phyloP scores from a whole-genome alignment of 2,888 invertebrate species.

The Agonopterix heracliana region DNA sequence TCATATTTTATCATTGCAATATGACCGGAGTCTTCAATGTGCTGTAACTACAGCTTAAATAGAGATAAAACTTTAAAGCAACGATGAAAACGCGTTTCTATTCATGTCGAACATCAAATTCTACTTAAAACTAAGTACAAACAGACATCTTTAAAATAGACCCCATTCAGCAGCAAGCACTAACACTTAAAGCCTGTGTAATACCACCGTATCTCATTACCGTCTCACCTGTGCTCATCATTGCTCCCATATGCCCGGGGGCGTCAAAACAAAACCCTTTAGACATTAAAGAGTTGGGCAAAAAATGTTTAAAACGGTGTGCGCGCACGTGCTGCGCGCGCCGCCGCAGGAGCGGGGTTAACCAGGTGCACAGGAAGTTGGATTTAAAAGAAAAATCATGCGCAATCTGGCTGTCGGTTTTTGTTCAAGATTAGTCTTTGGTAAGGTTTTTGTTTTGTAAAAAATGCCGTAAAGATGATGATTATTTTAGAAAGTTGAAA shows the following conservation, averaged over 20 bases:
- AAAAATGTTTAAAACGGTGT: conserved; percentile 17
- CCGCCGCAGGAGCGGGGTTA: conserved; percentile 38
- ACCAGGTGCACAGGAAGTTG: conserved; percentile 48
- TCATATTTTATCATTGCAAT: too few species aligned
- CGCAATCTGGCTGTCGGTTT: conserved; percentile 3
- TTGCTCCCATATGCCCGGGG: conserved; percentile 16
- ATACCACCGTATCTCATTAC: background rate
- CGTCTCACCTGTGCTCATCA: conserved; percentile 6
- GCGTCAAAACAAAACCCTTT: conserved; percentile 10
- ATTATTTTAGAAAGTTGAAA: too few species aligned
- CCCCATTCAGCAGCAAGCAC: too few species aligned
- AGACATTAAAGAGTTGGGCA: conserved; percentile 9
- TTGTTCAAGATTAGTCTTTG: too few species aligned
- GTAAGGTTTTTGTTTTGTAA: too few species aligned
- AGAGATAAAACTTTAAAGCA: background rate
- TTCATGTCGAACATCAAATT: background rate
- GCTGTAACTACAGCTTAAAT: too few species aligned
- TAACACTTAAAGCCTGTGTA: too few species aligned
- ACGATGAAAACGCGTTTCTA: background rate
- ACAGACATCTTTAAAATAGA: conserved; percentile 4
- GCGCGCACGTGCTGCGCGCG: conserved; percentile 37
- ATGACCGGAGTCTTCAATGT: too few species aligned
- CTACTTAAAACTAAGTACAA: conserved; percentile 10
- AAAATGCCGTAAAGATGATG: too few species aligned
- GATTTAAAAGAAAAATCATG: background rate